Base-by-base conservation (phyloP, 2,888 invertebrate species). In the Trichopria drosophilae region DNA sequence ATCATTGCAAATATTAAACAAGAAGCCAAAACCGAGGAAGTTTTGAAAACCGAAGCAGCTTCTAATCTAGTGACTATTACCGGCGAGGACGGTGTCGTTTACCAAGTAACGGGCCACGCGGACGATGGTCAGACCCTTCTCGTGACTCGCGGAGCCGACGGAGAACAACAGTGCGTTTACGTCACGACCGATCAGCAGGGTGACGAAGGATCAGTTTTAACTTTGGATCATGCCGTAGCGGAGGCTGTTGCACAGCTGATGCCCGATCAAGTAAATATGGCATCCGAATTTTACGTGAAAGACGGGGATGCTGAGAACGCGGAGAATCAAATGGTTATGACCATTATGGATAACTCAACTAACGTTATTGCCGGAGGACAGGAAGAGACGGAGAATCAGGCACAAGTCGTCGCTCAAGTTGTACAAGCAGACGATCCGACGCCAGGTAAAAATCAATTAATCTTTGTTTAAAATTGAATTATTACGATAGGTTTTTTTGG, bases 351-450 rank as follows among this genome's bases (percentile, higher is more conserved):
- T 47, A 75, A 76, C 15, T 56, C 63, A 15, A 67, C 12, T n/a
- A 26, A 26, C 12, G 45, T 55, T 9, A 50, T 61, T 9, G 65
- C 67, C 2, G 65, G 67, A 3, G 74, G 73, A 23, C 78, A 81
- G 13, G 78, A 82, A n/a, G 77, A 77, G 41, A 59, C 60, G 1
- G 77, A 76, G 10, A 66, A 66, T 10, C 72, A 85, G 71, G 86
- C 85, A 60, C 90, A 90, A 76, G 88, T 91, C 67, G 89, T 90
- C 51, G 91, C 91, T 55, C 90, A 91, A 77, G 85, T 91, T 48
- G 85, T 91, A 46, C 88, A 90, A 78, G 88, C 90, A 0, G 90
- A 90, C 71, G 83, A 87, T 62, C 90, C 90, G 24, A 87, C 89
- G 60, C 90, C 90, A 64, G 90, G 90, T 88, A 75, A 76, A 67